Evolutionary conservation across 2,113 vertebrate genomes (phyloP).

Genomic region (Sinocyclocheilus maitianheensis): DNA sequence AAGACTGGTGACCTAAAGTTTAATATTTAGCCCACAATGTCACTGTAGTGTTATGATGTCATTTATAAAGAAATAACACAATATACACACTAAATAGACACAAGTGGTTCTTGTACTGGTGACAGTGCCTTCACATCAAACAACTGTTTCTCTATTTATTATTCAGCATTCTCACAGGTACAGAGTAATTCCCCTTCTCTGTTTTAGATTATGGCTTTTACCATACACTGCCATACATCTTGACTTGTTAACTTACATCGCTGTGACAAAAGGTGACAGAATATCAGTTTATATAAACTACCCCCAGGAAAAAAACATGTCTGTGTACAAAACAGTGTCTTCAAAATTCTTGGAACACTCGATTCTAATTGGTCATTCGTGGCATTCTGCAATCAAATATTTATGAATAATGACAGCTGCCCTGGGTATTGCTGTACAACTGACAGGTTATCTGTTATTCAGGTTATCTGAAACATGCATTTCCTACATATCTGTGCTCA

Average conservation of each 20-base stretch:
- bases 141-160: not conserved
- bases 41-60: not conserved
- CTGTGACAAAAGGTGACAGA: not conserved
- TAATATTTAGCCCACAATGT: slow-evolving; percentile 28
- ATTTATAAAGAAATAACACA: slow-evolving; percentile 1
- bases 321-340: too few relatives aligned
- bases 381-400: not conserved
- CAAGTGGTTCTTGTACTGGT: not conserved
- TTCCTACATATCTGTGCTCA: too few relatives aligned
- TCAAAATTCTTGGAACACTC: not conserved
- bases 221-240: not conserved
- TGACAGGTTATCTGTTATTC: too few relatives aligned
- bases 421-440: too few relatives aligned
- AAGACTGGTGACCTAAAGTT: slow-evolving; percentile 28
- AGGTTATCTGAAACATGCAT: too few relatives aligned
- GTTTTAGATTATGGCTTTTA: not conserved
- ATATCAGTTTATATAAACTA: not conserved
- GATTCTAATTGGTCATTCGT: not conserved
- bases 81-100: not conserved
- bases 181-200: not conserved
- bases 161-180: not conserved
- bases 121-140: not conserved
- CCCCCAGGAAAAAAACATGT: not conserved
- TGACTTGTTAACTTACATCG: not conserved
- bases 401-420: not conserved